phyloP scores from a whole-genome alignment of 2,797 vertebrate species.

The Sparidentex hasta region DNA sequence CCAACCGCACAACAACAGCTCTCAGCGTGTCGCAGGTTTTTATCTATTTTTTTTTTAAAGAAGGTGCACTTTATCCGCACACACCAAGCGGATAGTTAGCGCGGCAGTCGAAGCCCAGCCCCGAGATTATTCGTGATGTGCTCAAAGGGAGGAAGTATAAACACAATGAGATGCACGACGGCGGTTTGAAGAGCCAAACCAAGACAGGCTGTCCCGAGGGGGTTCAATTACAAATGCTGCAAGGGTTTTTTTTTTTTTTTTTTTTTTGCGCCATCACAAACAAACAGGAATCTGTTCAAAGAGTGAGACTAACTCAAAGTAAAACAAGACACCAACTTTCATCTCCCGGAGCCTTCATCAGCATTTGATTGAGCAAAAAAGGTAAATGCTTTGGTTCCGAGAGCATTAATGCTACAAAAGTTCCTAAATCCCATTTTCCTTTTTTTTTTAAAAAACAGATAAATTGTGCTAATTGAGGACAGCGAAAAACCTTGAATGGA shows the following conservation, averaged over 20 bases:
- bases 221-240: conserved; percentile 72
- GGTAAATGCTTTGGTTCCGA: conserved; percentile 66
- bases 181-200: conserved; percentile 69
- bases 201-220: conserved; percentile 73
- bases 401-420: conserved; percentile 29
- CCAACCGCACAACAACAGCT: conserved; percentile 58
- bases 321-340: conserved; percentile 68
- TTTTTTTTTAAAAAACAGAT: conserved; percentile 30
- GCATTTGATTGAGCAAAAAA: conserved; percentile 67
- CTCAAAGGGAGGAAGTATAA: conserved; percentile 53
- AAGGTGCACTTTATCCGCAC: conserved; percentile 4
- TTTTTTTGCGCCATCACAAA: conserved; percentile 67
- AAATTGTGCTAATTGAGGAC: conserved; percentile 53
- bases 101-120: conserved; percentile 43
- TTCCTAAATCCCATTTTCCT: conserved; percentile 20
- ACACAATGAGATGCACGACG: conserved; percentile 62
- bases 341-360: conserved; percentile 69
- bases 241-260: conserved; percentile 37
- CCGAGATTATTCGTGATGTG: conserved; percentile 43
- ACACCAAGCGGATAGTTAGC: conserved; percentile 24
- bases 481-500: conserved; percentile 6
- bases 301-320: conserved; percentile 77
- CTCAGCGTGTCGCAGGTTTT: conserved; percentile 46
- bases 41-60: no score
- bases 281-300: conserved; percentile 78